phyloP scores from a whole-genome alignment of 2,888 invertebrate genomes.

The Himalopsyche tibetana region DNA sequence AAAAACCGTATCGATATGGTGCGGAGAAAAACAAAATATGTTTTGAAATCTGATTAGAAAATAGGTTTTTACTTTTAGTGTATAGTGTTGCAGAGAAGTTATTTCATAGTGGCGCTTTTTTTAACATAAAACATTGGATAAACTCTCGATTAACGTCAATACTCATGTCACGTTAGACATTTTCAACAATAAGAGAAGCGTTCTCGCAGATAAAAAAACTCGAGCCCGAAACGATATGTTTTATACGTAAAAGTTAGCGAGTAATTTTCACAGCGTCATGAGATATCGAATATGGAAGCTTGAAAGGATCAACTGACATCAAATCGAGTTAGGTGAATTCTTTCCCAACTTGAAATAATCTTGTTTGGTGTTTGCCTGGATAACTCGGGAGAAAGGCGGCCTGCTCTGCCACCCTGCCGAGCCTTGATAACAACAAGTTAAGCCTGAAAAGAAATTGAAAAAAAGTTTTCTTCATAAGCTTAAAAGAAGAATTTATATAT shows the following conservation, averaged over 20 bases:
- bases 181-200: conserved; percentile 32
- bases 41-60: no score
- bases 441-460: not conserved
- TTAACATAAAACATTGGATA: not conserved
- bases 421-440: conserved; percentile 56
- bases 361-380: conserved; percentile 51
- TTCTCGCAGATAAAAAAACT: conserved; percentile 12
- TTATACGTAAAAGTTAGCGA: conserved; percentile 28
- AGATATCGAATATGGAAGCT: conserved; percentile 58
- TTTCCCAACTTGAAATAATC: conserved; percentile 60
- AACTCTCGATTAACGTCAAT: conserved; percentile 22
- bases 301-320: conserved; percentile 60
- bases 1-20: no score
- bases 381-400: conserved; percentile 16
- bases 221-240: conserved; percentile 18
- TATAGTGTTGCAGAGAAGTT: no score
- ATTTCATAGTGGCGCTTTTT: not conserved
- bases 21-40: no score
- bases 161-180: conserved; percentile 40
- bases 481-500: not conserved
- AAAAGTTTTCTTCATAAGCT: not conserved
- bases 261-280: conserved; percentile 47
- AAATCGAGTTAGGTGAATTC: conserved; percentile 63
- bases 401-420: conserved; percentile 22
- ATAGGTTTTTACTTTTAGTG: no score